A percentile compares a stretch with the other conserved stretches of the same genome.
Conservation (phyloP, 2,797 vertebrate genomes). For the Characodon lateralis region DNA sequence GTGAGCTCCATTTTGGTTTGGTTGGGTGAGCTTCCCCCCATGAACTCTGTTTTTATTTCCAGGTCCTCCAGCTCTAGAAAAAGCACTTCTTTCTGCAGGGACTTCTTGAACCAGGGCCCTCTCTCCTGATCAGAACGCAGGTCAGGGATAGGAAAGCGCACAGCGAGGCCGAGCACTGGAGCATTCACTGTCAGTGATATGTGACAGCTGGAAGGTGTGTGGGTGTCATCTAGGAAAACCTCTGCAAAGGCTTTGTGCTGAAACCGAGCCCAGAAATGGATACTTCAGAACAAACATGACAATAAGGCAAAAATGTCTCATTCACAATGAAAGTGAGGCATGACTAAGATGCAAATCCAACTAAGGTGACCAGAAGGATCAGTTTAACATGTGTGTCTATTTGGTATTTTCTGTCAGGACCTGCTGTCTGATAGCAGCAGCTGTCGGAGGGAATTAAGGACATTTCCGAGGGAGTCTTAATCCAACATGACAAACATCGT, state of each 20-base stretch:
- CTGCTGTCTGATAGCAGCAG: too few species aligned
- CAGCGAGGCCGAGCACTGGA: slow-evolving; percentile 85
- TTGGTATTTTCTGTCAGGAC: too few species aligned
- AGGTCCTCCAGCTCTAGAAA: slow-evolving; percentile 88
- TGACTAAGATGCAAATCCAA: neutral
- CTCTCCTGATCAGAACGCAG: slow-evolving; percentile 96
- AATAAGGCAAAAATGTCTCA: neutral
- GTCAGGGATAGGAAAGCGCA: slow-evolving; percentile 97
- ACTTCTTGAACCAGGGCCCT: slow-evolving; percentile 98
- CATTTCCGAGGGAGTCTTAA: too few species aligned
- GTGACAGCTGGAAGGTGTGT: slow-evolving; percentile 88
- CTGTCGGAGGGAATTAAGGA: too few species aligned
- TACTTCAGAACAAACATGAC: neutral
- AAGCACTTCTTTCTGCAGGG: slow-evolving; percentile 94
- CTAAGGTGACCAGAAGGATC: neutral
- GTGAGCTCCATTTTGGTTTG: slow-evolving; percentile 95
- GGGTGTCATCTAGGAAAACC: slow-evolving; percentile 94
- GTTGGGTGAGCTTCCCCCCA: slow-evolving; percentile 88
- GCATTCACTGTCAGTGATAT: slow-evolving; percentile 87
- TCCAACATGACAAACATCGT: too few species aligned
- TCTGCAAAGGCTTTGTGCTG: slow-evolving; percentile 98
- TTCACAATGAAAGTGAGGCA: neutral
- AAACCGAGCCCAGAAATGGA: neutral
- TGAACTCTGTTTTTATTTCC: slow-evolving; percentile 93
- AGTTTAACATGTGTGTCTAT: too few species aligned